Base-by-base conservation (phyloP, 2,888 invertebrate species). In the Flexamia atlantica region DNA sequence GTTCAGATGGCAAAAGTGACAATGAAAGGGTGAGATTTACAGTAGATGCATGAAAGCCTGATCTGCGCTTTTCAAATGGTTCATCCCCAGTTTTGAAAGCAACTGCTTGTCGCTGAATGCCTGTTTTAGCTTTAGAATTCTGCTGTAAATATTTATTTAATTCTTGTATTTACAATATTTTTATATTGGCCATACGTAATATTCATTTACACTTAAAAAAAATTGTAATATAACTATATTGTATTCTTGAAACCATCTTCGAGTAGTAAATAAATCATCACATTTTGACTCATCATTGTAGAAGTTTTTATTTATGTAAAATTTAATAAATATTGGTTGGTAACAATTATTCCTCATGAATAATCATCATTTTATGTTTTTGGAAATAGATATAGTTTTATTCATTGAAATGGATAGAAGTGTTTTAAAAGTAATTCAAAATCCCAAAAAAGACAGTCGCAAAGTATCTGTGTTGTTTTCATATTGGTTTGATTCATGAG, bases 1-100 rank as follows among this genome's bases (percentile, higher is more conserved):
- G 25, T 79, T 79, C 79, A 30, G 79, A 79, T 36, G 53, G 57
- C 10, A 79, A 79, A 79, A 79, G 57, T 36, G 79, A 79, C 36
- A 79, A 79, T 57, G 79, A 79, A 32, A 50, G 79, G 79, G 79
- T 79, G 79, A 79, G 79, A 20, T 40, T 30, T 68, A 0, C 7
- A 7, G 12, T 40, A 36, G 14, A 32, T 28, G 64, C 64, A 64
- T 64, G 64, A 64, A 5, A 14, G 64, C 25, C 25, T 64, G 64
- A 28, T 9, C 53, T 64, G 64, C 64, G 64, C 64, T 64, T 64
- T 64, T 25, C 2, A 64, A 30, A 57, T 20, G 2, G 3, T 53
- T 46, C 4, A 64, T 64, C 17, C 30, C 30, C 30, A 64, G 64
- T 64, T 64, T 64, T 64, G 64, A 64, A 9, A 12, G 1, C 25